Conservation (phyloP, 2,888 invertebrate species). For the Rhagonycha lutea region DNA sequence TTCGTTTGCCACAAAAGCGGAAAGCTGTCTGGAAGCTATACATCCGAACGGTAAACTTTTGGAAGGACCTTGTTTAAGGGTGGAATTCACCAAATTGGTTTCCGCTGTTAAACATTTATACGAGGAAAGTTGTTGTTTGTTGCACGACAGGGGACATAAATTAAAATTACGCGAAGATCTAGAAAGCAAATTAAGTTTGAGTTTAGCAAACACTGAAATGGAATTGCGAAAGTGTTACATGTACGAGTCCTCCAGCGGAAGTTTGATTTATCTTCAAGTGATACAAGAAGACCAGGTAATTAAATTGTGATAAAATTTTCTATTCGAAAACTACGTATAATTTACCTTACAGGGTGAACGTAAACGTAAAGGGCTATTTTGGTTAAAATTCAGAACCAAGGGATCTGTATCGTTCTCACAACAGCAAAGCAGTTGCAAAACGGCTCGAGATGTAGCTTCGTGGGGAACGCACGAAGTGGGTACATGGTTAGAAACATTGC, state of each 20-base stretch:
- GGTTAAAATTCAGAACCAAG: conserved; percentile 66
- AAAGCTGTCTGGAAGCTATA: conserved; percentile 70
- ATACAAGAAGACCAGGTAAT: conserved; percentile 59
- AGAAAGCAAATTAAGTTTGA: conserved; percentile 69
- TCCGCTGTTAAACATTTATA: conserved; percentile 67
- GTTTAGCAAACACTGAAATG: conserved; percentile 71
- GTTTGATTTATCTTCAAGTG: conserved; percentile 62
- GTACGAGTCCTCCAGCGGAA: conserved; percentile 60
- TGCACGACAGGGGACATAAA: conserved; percentile 70
- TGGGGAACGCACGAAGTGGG: conserved; percentile 93
- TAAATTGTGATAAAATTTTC: not conserved
- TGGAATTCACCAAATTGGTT: conserved; percentile 78
- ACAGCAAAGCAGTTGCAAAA: conserved; percentile 56
- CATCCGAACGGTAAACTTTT: conserved; percentile 83
- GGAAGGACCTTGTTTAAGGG: conserved; percentile 54
- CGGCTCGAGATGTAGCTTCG: conserved; percentile 59
- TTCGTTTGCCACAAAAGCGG: conserved; percentile 72
- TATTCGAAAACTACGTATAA: not conserved
- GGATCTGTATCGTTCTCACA: conserved; percentile 53
- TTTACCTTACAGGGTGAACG: conserved; percentile 53
- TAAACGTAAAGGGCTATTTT: conserved; percentile 67
- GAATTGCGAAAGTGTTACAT: conserved; percentile 72
- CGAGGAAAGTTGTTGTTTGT: conserved; percentile 72
- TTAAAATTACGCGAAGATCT: conserved; percentile 68
- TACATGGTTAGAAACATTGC: conserved; percentile 86